Evolutionary conservation across 2,888 invertebrate genomes (phyloP).

Genomic region (Synergus japonicus): DNA sequence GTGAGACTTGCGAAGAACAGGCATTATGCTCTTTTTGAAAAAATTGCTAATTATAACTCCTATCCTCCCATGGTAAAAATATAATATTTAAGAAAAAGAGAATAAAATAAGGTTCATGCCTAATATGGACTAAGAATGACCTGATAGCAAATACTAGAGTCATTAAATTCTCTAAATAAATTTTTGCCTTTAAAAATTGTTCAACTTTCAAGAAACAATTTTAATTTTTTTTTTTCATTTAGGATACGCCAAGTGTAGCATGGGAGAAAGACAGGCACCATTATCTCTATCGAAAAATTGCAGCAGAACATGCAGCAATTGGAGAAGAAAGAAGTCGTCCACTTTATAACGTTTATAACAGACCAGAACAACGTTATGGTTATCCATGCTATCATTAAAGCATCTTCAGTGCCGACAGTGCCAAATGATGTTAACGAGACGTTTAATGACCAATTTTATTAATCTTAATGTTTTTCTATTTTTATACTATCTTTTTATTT

Average conservation of each 20-base stretch:
- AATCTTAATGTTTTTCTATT: neutral
- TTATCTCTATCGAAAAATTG: constrained; percentile 84
- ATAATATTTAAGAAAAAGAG: too few species aligned
- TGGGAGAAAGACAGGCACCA: constrained; percentile 83
- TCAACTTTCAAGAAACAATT: neutral
- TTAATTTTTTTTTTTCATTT: constrained; percentile 44
- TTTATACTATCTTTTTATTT: neutral
- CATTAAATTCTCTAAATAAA: neutral
- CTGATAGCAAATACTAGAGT: neutral
- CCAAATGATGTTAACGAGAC: constrained; percentile 65
- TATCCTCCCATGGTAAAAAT: constrained; percentile 64
- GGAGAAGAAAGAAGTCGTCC: constrained; percentile 86
- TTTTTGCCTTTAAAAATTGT: neutral
- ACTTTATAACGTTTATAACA: too few species aligned
- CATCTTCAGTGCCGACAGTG: constrained; percentile 75
- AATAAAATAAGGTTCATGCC: too few species aligned
- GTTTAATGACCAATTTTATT: neutral
- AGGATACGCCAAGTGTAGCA: constrained; percentile 80
- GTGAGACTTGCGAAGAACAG: constrained; percentile 84
- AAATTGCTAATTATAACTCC: constrained; percentile 83
- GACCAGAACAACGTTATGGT: constrained; percentile 79
- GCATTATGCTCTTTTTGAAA: constrained; percentile 83
- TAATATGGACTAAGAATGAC: too few species aligned
- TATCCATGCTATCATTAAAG: too few species aligned
- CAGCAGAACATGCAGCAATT: constrained; percentile 87